These are phyloP conservation scores for Campopleginae sp. DNA, from an alignment of 2,888 invertebrate genomes.

Conservation along the genomic window DNA sequence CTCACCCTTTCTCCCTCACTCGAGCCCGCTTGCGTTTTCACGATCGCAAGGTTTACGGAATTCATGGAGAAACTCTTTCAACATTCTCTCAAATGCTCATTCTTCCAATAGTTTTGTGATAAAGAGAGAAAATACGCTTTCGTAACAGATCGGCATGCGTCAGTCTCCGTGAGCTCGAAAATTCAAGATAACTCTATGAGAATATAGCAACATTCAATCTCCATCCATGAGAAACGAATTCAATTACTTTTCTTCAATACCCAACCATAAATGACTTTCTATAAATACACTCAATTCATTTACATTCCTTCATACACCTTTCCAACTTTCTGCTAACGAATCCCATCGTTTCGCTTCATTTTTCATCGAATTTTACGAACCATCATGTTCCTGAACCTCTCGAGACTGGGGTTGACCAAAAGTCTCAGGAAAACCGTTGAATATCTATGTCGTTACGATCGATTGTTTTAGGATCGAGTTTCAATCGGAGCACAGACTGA, in stretches of 20 bases:
- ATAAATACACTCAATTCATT: not conserved
- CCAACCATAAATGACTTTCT: too few species aligned
- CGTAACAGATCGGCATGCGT: not conserved
- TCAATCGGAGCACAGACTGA: not conserved
- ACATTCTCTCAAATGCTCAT: not conserved
- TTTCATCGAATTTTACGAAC: too few species aligned
- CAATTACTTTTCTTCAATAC: not conserved
- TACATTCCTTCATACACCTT: not conserved
- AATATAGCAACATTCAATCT: not conserved
- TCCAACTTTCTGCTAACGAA: not conserved
- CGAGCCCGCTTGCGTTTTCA: not conserved
- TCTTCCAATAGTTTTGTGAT: conserved; percentile 11
- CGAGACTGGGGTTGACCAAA: not conserved
- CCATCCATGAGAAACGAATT: not conserved
- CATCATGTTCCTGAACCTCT: too few species aligned
- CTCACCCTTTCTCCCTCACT: conserved; percentile 15
- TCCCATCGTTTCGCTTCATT: not conserved
- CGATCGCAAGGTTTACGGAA: conserved; percentile 8
- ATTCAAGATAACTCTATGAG: not conserved
- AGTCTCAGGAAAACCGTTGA: not conserved
- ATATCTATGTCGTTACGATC: not conserved
- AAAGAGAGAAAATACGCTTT: conserved; percentile 10
- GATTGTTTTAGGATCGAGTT: not conserved
- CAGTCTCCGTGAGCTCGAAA: not conserved
- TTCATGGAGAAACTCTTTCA: conserved; percentile 19